Base-by-base conservation (phyloP, 2,888 invertebrate species). In the Ypsolopha scabrella region DNA sequence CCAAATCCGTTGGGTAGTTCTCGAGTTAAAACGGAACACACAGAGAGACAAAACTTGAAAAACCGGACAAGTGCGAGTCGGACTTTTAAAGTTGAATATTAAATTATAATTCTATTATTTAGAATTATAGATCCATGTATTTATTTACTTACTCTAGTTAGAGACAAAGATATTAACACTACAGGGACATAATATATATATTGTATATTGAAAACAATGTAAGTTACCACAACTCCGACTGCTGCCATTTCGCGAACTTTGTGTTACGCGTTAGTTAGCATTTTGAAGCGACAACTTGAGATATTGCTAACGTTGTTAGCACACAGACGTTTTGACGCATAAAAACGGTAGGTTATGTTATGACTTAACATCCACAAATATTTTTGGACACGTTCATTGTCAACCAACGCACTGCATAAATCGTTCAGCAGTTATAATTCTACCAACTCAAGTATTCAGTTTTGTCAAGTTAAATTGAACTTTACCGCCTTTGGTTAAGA, bases 331-430 rank as follows among this genome's bases (percentile, higher is more conserved):
- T 57, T 56, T 48, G 54, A 59, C 50, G 51, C 67, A 65, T 70
- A 70, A 72, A 77, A 70, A 67, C 53, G 60, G 54, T 59, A 69
- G 58, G 65, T 77, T 76, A 79, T 72, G 75, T 37, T 49, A 39
- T 10, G 35, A 37, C 72, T 70, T 69, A 70, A 75, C 71, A 71
- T 72, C 65, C 68, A 73, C 44, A 51, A 52, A 80, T 82, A 75
- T 78, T 82, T 80, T 78, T 71, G 75, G 76, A 69, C 73, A 70
- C 65, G 64, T 68, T 67, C 67, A 73, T 76, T 80, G 79, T 77
- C 72, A 69, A 58, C 64, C 67, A 65, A 64, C 68, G 69, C 68
- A 65, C 68, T 65, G 58, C 82, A 80, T 86, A 85, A 85, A 86
- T 83, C 76, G 70, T 73, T 64, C 59, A 65, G 77, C 76, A 74